Conservation (phyloP, 1,140 invertebrate genomes). For the Eubasilissa regina region DNA sequence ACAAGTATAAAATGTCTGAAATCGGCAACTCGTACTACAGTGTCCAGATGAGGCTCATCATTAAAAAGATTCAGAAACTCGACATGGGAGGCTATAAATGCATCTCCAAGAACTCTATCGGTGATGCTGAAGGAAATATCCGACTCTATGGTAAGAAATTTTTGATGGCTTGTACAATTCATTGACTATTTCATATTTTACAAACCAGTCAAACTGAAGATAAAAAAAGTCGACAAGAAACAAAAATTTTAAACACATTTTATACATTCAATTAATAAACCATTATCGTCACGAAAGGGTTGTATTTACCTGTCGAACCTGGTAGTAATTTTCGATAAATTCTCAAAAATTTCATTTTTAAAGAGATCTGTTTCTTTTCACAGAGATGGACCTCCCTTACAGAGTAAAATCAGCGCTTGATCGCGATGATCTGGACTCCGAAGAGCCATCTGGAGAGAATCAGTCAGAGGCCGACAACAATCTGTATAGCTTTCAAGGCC, state of each 20-base stretch:
- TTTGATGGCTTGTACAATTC: not conserved
- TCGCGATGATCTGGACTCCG: constrained; percentile 64
- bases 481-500: constrained; percentile 65
- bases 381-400: constrained; percentile 71
- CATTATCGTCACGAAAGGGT: too few relatives aligned
- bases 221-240: too few relatives aligned
- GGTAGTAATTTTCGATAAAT: too few relatives aligned
- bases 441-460: constrained; percentile 66
- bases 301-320: too few relatives aligned
- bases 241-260: not conserved
- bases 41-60: constrained; percentile 85
- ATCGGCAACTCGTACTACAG: constrained; percentile 83
- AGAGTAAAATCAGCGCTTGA: constrained; percentile 63
- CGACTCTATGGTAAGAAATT: constrained; percentile 85
- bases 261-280: not conserved
- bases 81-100: constrained; percentile 94
- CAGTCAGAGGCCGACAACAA: constrained; percentile 51
- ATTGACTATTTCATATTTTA: too few relatives aligned
- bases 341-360: too few relatives aligned
- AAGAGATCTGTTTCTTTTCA: constrained; percentile 13
- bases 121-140: constrained; percentile 90
- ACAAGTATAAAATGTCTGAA: constrained; percentile 85
- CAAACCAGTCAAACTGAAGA: too few relatives aligned
- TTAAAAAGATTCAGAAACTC: constrained; percentile 80
- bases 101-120: constrained; percentile 93